These are phyloP conservation scores for Anarrhichthys ocellatus DNA, from an alignment of 2,113 vertebrate genomes.

Conservation along the genomic window DNA sequence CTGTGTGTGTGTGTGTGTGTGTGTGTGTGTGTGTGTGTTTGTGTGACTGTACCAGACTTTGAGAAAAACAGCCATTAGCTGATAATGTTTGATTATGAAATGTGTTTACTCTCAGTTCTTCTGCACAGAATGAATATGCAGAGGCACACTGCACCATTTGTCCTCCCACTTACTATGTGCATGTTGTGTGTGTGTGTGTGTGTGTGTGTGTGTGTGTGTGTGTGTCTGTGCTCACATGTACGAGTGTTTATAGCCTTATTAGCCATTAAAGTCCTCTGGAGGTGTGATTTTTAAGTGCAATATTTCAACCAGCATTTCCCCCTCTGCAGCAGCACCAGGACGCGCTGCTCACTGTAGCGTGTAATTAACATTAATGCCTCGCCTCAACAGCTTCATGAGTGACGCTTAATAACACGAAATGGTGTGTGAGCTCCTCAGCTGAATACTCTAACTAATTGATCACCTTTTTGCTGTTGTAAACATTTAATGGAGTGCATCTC, in stretches of 20 bases:
- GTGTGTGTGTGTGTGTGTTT: slow-evolving; percentile 12
- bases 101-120: slow-evolving; percentile 22
- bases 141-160: slow-evolving; percentile 26
- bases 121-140: slow-evolving; percentile 36
- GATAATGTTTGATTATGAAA: slow-evolving; percentile 22
- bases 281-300: slow-evolving; percentile 34
- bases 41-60: not conserved
- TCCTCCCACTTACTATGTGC: slow-evolving; percentile 5
- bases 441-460: slow-evolving; percentile 28
- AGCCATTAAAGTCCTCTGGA: slow-evolving; percentile 13
- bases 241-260: slow-evolving; percentile 22
- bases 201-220: not conserved
- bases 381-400: slow-evolving; percentile 18
- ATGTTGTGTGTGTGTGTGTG: not conserved
- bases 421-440: not conserved
- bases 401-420: slow-evolving; percentile 23
- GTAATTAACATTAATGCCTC: slow-evolving; percentile 17
- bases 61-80: slow-evolving; percentile 20
- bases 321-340: not conserved
- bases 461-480: slow-evolving; percentile 11
- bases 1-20: slow-evolving; percentile 1
- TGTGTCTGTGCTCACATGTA: slow-evolving; percentile 6
- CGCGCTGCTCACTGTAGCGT: not conserved
- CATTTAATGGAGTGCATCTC: slow-evolving; percentile 23
- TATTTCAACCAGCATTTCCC: not conserved